Evolutionary conservation across 1,140 invertebrate species (phyloP).

Genomic region (Polypedilum pembai): DNA sequence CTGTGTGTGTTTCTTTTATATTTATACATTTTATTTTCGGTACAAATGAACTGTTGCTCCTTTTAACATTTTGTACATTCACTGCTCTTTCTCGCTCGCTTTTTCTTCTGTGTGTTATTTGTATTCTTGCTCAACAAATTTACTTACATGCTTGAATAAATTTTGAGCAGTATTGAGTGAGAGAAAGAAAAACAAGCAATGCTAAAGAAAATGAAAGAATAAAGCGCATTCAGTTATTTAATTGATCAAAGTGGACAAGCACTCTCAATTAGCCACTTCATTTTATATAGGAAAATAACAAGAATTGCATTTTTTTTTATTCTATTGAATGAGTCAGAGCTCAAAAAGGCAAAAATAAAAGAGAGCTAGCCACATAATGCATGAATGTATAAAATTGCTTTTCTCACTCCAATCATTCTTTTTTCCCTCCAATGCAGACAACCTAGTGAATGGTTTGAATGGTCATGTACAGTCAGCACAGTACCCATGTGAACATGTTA

Average conservation of each 20-base stretch:
- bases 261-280: no score
- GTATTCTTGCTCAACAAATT: slow-evolving; percentile 12
- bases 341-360: neutral
- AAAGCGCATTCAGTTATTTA: no score
- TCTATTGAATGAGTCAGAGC: neutral
- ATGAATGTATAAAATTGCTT: slow-evolving; percentile 13
- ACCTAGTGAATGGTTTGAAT: neutral
- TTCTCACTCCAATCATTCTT: slow-evolving; percentile 8
- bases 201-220: no score
- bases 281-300: no score
- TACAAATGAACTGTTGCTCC: slow-evolving; percentile 16
- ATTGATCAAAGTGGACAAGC: no score
- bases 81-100: neutral
- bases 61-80: slow-evolving; percentile 3
- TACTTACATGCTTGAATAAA: neutral
- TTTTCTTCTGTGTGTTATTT: slow-evolving; percentile 6
- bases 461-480: no score
- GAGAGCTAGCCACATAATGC: neutral
- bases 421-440: neutral
- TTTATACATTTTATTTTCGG: neutral
- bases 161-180: neutral
- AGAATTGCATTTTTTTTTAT: neutral
- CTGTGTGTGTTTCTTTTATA: neutral
- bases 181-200: no score
- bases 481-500: neutral